A percentile compares a stretch with the other conserved stretches of the same genome.
phyloP scores from a whole-genome alignment of 2,888 invertebrate genomes.

The Leucania comma region DNA sequence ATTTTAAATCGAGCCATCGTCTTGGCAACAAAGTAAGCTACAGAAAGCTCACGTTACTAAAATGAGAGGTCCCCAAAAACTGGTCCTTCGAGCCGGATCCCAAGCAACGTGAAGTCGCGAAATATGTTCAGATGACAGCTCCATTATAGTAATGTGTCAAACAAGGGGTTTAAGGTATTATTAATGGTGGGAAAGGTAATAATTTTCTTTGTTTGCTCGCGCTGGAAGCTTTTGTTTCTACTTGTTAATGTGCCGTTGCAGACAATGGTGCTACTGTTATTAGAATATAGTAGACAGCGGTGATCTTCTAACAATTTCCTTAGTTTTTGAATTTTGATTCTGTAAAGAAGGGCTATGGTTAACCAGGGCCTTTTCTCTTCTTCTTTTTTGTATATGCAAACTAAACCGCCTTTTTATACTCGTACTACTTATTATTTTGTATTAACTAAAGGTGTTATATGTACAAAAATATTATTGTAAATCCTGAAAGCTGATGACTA shows the following conservation, averaged over 20 bases:
- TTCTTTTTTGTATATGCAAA: no score
- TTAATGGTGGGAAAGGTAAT: conserved; percentile 68
- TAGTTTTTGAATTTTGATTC: neutral
- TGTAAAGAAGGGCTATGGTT: neutral
- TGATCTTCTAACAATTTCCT: neutral
- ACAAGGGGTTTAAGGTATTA: conserved; percentile 69
- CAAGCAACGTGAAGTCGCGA: conserved; percentile 70
- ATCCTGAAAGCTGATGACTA: neutral
- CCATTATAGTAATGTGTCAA: conserved; percentile 79
- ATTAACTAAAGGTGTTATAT: no score
- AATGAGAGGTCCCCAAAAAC: conserved; percentile 61
- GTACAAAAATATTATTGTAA: neutral
- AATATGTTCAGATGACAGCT: conserved; percentile 81
- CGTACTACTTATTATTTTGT: no score
- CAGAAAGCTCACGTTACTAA: conserved; percentile 34
- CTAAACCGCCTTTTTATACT: no score
- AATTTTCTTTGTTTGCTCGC: conserved; percentile 63
- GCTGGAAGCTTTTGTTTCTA: conserved; percentile 49
- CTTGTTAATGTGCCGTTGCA: conserved; percentile 31
- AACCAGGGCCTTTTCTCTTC: neutral
- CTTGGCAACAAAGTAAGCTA: conserved; percentile 29
- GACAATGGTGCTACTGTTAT: conserved; percentile 24
- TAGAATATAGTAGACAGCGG: conserved; percentile 21
- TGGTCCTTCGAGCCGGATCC: conserved; percentile 63
- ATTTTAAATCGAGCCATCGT: conserved; percentile 64